Conservation (phyloP, 2,113 vertebrate species). For the Ondatra zibethicus region DNA sequence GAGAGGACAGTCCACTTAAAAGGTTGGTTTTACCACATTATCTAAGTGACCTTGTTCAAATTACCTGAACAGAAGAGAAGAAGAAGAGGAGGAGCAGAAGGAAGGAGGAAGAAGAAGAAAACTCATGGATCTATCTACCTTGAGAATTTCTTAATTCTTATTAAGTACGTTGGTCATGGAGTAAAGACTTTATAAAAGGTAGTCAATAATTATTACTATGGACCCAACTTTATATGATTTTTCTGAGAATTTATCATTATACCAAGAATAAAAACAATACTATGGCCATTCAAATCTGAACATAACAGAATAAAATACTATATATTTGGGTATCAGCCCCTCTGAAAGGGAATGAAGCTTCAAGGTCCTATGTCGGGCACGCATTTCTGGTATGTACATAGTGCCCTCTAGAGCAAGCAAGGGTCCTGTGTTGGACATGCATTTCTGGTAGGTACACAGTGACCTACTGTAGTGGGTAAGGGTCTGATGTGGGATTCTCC, state of each 20-base stretch:
- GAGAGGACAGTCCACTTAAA: background rate
- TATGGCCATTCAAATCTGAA: background rate
- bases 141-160: slow-evolving; percentile 5
- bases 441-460: no score
- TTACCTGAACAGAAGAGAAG: background rate
- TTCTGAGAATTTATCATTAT: slow-evolving; percentile 3
- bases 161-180: background rate
- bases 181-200: background rate
- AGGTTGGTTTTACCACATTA: background rate
- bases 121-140: background rate
- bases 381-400: background rate
- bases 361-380: background rate
- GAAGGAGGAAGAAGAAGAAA: background rate
- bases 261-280: background rate
- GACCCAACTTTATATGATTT: background rate
- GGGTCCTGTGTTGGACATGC: no score
- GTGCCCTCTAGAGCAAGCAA: no score
- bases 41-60: background rate
- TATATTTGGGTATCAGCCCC: accelerated
- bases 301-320: background rate
- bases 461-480: no score
- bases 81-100: background rate
- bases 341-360: background rate
- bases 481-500: no score
- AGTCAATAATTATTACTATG: background rate